Conservation (phyloP, 2,888 invertebrate genomes). For the Andrena hattorfiana region DNA sequence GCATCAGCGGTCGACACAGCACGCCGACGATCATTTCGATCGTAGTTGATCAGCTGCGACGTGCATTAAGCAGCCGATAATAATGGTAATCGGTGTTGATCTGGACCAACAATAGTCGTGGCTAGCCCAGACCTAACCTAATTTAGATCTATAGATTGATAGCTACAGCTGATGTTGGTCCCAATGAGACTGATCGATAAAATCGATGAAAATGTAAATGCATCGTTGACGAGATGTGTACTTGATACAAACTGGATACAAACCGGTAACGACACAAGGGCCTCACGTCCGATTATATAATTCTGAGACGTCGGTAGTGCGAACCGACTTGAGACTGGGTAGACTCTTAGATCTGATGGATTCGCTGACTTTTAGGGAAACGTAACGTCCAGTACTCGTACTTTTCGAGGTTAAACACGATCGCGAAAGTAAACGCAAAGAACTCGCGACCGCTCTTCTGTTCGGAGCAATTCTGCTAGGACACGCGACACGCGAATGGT, state of each 20-base stretch:
- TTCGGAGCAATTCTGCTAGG: constrained; percentile 1
- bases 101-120: not conserved
- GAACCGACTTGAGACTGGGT: too few relatives aligned
- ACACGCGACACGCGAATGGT: constrained; percentile 3
- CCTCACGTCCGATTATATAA: too few relatives aligned
- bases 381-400: not conserved
- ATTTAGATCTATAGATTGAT: not conserved
- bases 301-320: too few relatives aligned
- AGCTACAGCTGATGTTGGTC: not conserved
- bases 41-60: not conserved
- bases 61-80: constrained; percentile 9
- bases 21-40: constrained; percentile 16
- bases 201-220: constrained; percentile 1
- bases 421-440: not conserved
- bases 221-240: not conserved
- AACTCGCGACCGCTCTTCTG: constrained; percentile 11
- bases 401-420: constrained; percentile 12
- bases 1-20: not conserved
- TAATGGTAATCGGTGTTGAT: constrained; percentile 6
- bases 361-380: not conserved
- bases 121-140: not conserved
- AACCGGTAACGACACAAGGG: too few relatives aligned
- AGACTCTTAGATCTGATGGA: too few relatives aligned
- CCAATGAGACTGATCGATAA: not conserved
- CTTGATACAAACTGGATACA: too few relatives aligned